A percentile compares a stretch with the other conserved stretches of the same genome.
Evolutionary conservation across 2,888 invertebrate genomes (phyloP).

Genomic region (Watsonalla binaria): DNA sequence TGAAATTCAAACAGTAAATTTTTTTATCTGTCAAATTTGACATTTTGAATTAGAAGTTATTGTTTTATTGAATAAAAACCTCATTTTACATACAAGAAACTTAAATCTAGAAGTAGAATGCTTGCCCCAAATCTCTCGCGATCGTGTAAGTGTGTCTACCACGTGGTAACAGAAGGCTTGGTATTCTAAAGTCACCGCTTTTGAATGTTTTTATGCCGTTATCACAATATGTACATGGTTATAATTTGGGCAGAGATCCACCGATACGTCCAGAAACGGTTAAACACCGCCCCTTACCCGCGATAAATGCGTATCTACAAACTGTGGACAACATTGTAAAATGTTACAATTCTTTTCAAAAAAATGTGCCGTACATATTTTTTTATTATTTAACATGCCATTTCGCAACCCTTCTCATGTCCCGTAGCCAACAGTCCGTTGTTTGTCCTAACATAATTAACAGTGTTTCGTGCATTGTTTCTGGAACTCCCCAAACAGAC

Average conservation of each 20-base stretch:
- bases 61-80: too few species aligned
- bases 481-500: conserved; percentile 24
- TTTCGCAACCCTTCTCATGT: conserved; percentile 6
- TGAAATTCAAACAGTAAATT: too few species aligned
- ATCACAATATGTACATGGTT: background rate
- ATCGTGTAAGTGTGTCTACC: too few species aligned
- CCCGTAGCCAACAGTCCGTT: conserved; percentile 2
- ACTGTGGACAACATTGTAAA: background rate
- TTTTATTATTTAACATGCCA: background rate
- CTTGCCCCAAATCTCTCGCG: too few species aligned
- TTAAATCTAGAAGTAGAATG: too few species aligned
- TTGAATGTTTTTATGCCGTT: too few species aligned
- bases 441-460: conserved; percentile 43
- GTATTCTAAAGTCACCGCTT: too few species aligned
- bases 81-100: too few species aligned
- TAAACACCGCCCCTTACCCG: background rate
- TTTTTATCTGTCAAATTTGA: too few species aligned
- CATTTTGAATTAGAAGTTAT: too few species aligned
- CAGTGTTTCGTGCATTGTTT: conserved; percentile 37
- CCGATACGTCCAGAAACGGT: background rate
- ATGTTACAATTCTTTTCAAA: background rate
- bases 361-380: background rate
- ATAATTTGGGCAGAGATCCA: background rate
- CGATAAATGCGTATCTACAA: background rate
- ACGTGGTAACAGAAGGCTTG: too few species aligned